These are phyloP conservation scores for Orchesella flavescens DNA, from an alignment of 2,888 invertebrate species.

Conservation along the genomic window DNA sequence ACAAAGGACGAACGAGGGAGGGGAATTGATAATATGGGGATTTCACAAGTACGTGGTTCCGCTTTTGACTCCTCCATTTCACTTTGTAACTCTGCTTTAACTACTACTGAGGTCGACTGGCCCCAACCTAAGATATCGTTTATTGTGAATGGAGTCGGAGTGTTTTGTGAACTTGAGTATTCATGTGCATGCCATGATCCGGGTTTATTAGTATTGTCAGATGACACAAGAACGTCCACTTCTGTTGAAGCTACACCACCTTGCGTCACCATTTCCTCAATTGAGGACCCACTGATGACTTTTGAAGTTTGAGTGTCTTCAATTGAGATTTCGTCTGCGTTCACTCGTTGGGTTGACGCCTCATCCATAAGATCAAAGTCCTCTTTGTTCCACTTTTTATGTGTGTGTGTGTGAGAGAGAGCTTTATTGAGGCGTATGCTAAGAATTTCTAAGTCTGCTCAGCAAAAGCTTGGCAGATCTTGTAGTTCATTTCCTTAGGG, in stretches of 20 bases:
- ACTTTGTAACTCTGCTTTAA: slow-evolving; percentile 10
- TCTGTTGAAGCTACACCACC: slow-evolving; percentile 47
- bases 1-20: slow-evolving; percentile 51
- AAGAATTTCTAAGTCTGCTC: too few species aligned
- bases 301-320: background rate
- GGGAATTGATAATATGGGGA: slow-evolving; percentile 50
- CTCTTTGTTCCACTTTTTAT: background rate
- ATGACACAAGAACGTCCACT: slow-evolving; percentile 28
- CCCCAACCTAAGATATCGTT: slow-evolving; percentile 85
- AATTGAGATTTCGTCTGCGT: background rate
- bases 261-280: slow-evolving; percentile 58
- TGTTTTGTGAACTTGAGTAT: slow-evolving; percentile 86
- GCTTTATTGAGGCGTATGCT: too few species aligned
- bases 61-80: slow-evolving; percentile 55
- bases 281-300: slow-evolving; percentile 29
- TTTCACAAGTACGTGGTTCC: slow-evolving; percentile 8
- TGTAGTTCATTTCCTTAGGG: too few species aligned
- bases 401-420: background rate
- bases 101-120: slow-evolving; percentile 48
- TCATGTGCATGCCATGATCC: slow-evolving; percentile 91
- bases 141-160: slow-evolving; percentile 90
- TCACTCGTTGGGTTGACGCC: slow-evolving; percentile 12
- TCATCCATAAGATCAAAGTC: slow-evolving; percentile 46
- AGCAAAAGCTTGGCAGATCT: too few species aligned
- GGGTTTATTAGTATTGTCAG: slow-evolving; percentile 40